Conservation (phyloP, 2,797 vertebrate species). For the Cynodonichthys magdalenae region DNA sequence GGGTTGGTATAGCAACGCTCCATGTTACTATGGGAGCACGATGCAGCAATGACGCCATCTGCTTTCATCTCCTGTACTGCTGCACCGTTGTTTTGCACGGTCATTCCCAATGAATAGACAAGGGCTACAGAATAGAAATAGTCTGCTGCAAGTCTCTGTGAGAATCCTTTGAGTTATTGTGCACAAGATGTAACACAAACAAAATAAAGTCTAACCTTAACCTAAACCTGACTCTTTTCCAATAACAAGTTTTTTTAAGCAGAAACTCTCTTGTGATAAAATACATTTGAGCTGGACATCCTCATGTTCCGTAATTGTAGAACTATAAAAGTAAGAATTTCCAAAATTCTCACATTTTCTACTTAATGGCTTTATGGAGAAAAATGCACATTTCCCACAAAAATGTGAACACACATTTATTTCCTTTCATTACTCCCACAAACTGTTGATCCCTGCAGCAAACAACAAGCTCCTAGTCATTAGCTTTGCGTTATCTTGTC, state of each 20-base stretch:
- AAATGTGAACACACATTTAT: slow-evolving; percentile 15
- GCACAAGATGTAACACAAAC: neutral
- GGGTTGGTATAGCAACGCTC: slow-evolving; percentile 38
- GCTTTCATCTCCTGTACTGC: slow-evolving; percentile 65
- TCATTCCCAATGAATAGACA: slow-evolving; percentile 58
- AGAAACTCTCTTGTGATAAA: slow-evolving; percentile 3
- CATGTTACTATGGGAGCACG: slow-evolving; percentile 31
- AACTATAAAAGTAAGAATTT: neutral
- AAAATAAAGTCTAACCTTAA: slow-evolving; percentile 9
- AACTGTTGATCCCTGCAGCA: slow-evolving; percentile 38
- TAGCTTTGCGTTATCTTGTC: slow-evolving; percentile 43
- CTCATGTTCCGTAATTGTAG: neutral
- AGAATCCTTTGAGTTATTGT: slow-evolving; percentile 49
- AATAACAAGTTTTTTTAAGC: neutral
- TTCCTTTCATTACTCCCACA: slow-evolving; percentile 46
- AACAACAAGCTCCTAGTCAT: slow-evolving; percentile 56
- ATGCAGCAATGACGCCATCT: slow-evolving; percentile 8
- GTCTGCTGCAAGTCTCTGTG: slow-evolving; percentile 44
- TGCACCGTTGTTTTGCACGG: slow-evolving; percentile 47
- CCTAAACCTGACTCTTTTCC: neutral
- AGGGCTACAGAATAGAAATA: slow-evolving; percentile 41
- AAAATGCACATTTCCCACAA: neutral
- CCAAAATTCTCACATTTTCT: neutral
- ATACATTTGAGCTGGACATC: neutral
- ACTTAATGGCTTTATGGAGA: neutral